Evolutionary conservation across 2,888 invertebrate species (phyloP).

Genomic region (Ypsolopha scabrella): DNA sequence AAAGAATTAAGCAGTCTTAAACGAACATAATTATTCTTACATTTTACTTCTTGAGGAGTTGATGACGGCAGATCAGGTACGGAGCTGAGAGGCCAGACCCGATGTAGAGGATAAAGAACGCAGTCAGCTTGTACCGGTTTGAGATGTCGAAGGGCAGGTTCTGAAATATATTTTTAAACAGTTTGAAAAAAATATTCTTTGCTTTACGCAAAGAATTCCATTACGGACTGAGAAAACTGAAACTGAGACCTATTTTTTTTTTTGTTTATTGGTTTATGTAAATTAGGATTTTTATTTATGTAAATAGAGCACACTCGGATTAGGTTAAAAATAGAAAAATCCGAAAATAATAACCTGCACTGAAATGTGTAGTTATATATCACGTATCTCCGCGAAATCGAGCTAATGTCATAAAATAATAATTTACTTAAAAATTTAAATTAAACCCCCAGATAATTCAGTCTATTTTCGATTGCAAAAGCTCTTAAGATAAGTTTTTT

Average conservation of each 20-base stretch:
- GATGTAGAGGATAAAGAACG: constrained; percentile 78
- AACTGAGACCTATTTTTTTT: background rate
- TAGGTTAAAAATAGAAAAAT: too few relatives aligned
- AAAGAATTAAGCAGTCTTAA: too few relatives aligned
- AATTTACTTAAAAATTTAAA: too few relatives aligned
- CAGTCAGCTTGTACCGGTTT: constrained; percentile 81
- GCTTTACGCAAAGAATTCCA: background rate
- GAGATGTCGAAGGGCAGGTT: constrained; percentile 82
- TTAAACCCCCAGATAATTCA: too few relatives aligned
- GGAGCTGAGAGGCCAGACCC: constrained; percentile 84
- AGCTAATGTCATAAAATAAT: too few relatives aligned
- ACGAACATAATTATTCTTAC: constrained; percentile 5
- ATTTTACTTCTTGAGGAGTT: constrained; percentile 79
- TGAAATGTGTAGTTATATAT: too few relatives aligned
- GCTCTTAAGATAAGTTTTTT: too few relatives aligned
- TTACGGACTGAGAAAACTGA: background rate
- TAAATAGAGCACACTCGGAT: too few relatives aligned
- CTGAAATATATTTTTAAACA: constrained; percentile 59
- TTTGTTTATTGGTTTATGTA: background rate
- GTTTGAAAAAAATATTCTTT: background rate
- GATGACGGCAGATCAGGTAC: constrained; percentile 84
- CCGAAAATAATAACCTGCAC: too few relatives aligned
- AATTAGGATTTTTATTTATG: background rate
- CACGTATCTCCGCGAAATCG: too few relatives aligned
- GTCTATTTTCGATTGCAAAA: too few relatives aligned